Base-by-base conservation (phyloP, 2,113 vertebrate genomes). In the Embiotoca jacksoni region DNA sequence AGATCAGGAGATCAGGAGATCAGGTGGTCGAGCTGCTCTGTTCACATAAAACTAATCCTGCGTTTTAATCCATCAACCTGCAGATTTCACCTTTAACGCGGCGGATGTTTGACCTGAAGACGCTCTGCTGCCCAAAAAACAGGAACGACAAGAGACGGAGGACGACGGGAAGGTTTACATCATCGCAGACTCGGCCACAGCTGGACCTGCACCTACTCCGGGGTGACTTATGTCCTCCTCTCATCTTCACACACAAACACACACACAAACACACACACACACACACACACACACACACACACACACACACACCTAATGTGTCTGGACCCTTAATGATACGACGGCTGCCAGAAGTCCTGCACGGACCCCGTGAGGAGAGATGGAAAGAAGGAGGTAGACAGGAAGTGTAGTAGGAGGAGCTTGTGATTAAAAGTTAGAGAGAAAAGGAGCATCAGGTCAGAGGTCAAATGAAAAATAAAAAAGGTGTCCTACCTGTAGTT, bases 401-500 rank as follows among this genome's bases (percentile, higher is more conserved):
- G 31, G 13, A 3, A 70, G 6, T n/a, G 35, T 39, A 23, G 3
- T 23, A n/a, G 59, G 49, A 50, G 50, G 5, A 69, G 57, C 6
- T 9, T 14, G 16, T n/a, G 16, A 13, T 3, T 36, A 70, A 62
- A 37, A 56, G 50, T 46, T 3, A 41, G 41, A 2, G 50, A 35
- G 14, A 32, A 23, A 23, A 23, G 23, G 23, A 23, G 23, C 23
- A 63, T 32, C 0, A 49, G 11, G 35, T 54, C 41, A 53, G 23
- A 35, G 13, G 35, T 59, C 14, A 49, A 35, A 44, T 32, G 14
- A 14, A 54, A 32, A 14, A 15, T 0, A n/a, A 7, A 53, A 11
- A 2, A 49, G 60, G 37, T 4, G 23, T 90, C 92, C 69, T 94
- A 99, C 98, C 98, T 99, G 98, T 94, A 99, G 96, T 92, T 99